Percentiles rank a stretch among this genome's conserved stretches.
Evolutionary conservation across 2,888 invertebrate genomes (phyloP).

Genomic region (Trilocha varians): DNA sequence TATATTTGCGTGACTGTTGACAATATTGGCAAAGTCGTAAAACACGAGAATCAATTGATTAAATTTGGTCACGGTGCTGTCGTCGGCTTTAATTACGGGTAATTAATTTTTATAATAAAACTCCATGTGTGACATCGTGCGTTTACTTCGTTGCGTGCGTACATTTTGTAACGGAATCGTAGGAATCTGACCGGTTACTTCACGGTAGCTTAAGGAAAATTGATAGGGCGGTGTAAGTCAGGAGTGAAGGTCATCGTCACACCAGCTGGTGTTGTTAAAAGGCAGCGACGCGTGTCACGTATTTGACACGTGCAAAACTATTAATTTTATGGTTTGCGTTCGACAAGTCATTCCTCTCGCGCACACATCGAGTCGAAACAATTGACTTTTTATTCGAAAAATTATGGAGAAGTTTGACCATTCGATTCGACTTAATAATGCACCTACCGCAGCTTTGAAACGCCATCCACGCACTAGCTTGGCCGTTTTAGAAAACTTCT

Average conservation of each 20-base stretch:
- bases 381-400: background rate
- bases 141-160: slow-evolving; percentile 16
- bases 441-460: too few relatives aligned
- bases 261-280: slow-evolving; percentile 1
- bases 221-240: slow-evolving; percentile 13
- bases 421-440: too few relatives aligned
- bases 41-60: slow-evolving; percentile 13
- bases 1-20: slow-evolving; percentile 6
- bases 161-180: slow-evolving; percentile 15
- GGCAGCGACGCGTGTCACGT: background rate
- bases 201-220: slow-evolving; percentile 17
- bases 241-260: slow-evolving; percentile 18
- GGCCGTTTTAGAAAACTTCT: too few relatives aligned
- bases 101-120: slow-evolving; percentile 15
- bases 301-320: background rate
- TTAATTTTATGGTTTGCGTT: background rate
- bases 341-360: background rate
- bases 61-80: slow-evolving; percentile 20
- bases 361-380: background rate
- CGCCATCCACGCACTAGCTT: too few relatives aligned
- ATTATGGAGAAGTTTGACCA: too few relatives aligned
- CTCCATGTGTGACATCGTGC: slow-evolving; percentile 17
- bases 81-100: slow-evolving; percentile 17
- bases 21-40: slow-evolving; percentile 12
- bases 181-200: slow-evolving; percentile 21